Evolutionary conservation across 2,797 vertebrate species (phyloP), one percentile per base, ranked within the genome.

Genomic region (Epinephelus malabaricus): DNA sequence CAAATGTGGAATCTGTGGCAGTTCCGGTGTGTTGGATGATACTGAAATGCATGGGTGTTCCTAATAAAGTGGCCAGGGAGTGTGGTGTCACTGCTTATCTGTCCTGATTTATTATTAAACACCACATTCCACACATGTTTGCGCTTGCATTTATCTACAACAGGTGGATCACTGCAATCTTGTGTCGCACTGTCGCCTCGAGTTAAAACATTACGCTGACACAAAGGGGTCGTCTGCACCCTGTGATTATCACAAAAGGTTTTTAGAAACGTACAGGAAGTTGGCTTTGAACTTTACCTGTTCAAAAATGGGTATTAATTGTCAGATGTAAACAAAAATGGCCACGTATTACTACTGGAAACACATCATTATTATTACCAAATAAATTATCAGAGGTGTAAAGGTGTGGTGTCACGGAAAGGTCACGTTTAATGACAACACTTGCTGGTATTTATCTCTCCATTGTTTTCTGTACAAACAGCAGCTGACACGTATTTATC

Each of bases 151-250:
- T 80, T 53, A 25, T 19, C 18, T 7, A 74, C 70, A 83, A 83
- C 71, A 83, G 81, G 61, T 79, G 67, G 67, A 25, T 74, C 30
- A 21, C 43, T 62, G n/a, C 38, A 53, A 61, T 19, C 51, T 8
- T 53, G 5, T 15, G 43, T 23, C 49, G 30, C 60, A 30, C 59
- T 9, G 14, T 19, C 6, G 15, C 43, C 21, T 56, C 9, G 21
- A 49, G 9, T 65, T 27, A 19, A 17, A 49, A 49, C 11, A 11
- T 18, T 58, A n/a, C 6, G 5, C 27, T 40, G 23, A 25, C n/a
- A 66, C 10, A 51, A 14, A 6, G 4, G 46, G 13, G 18, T 54
- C 17, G n/a, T 5, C 62, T 4, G 25, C 38, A 25, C 54, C 10
- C 2, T 43, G 23, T 53, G 23, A 61, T 34, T 34, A 50, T 50